Evolutionary conservation across 2,888 invertebrate species (phyloP).

Genomic region (Arrhopalites spinosus): DNA sequence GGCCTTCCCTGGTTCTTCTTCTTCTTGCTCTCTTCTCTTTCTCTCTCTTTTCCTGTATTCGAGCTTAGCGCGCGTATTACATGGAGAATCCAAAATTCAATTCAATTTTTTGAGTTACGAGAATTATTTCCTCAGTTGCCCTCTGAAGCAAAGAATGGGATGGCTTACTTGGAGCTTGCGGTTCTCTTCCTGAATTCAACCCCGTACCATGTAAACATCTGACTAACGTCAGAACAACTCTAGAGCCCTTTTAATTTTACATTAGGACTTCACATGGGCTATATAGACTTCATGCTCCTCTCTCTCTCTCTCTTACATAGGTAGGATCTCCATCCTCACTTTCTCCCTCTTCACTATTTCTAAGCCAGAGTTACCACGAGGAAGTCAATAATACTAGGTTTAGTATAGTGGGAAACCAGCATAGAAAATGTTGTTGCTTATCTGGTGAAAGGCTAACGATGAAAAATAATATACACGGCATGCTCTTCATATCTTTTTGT

Average conservation of each 20-base stretch:
- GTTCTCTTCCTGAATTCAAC: conserved; percentile 20
- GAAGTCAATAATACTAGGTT: conserved; percentile 11
- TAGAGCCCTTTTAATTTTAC: conserved; percentile 50
- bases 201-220: conserved; percentile 41
- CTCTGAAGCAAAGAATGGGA: conserved; percentile 17
- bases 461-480: no score
- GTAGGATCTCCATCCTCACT: not conserved
- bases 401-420: not conserved
- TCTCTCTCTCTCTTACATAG: no score
- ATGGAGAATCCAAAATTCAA: conserved; percentile 46
- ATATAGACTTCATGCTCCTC: not conserved
- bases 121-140: conserved; percentile 48
- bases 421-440: not conserved
- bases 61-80: not conserved
- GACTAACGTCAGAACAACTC: conserved; percentile 39
- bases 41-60: not conserved
- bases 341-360: not conserved
- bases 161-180: conserved; percentile 13
- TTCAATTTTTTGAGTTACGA: conserved; percentile 47
- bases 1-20: not conserved
- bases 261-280: conserved; percentile 40
- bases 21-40: not conserved
- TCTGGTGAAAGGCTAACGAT: not conserved
- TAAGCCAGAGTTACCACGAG: conserved; percentile 7
- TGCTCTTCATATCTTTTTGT: no score